Conservation (phyloP, 2,113 vertebrate genomes). For the Turnix velox region DNA sequence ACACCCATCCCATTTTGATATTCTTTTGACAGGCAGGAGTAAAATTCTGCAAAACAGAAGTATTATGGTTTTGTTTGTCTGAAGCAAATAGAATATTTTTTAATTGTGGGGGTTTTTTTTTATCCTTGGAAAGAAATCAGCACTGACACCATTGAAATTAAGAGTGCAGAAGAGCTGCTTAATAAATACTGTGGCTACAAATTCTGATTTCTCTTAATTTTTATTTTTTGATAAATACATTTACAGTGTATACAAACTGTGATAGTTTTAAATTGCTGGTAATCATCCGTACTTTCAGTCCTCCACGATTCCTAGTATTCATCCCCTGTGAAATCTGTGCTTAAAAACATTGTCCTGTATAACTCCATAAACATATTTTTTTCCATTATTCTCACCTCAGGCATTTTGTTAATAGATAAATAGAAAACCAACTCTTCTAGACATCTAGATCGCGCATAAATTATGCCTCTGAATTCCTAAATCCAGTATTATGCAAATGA, state of each 20-base stretch:
- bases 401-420: background rate
- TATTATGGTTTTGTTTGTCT: background rate
- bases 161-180: background rate
- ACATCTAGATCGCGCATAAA: background rate
- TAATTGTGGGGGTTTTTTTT: rapidly evolving
- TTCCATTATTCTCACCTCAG: background rate
- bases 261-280: background rate
- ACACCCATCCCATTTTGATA: background rate
- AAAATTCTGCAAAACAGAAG: background rate
- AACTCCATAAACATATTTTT: background rate
- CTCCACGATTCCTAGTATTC: background rate
- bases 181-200: background rate
- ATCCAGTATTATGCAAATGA: background rate
- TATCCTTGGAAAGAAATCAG: background rate
- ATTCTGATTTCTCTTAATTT: background rate
- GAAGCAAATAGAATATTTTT: background rate
- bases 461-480: background rate
- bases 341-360: background rate
- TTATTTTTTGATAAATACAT: background rate
- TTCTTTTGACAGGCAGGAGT: background rate
- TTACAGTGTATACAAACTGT: background rate
- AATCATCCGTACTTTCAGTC: background rate
- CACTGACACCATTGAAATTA: background rate
- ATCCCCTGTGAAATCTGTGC: background rate
- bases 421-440: background rate